Evolutionary conservation across 2,888 invertebrate species (phyloP), one percentile per base, ranked within the genome.

Genomic region (Torymus aiolomorphi): DNA sequence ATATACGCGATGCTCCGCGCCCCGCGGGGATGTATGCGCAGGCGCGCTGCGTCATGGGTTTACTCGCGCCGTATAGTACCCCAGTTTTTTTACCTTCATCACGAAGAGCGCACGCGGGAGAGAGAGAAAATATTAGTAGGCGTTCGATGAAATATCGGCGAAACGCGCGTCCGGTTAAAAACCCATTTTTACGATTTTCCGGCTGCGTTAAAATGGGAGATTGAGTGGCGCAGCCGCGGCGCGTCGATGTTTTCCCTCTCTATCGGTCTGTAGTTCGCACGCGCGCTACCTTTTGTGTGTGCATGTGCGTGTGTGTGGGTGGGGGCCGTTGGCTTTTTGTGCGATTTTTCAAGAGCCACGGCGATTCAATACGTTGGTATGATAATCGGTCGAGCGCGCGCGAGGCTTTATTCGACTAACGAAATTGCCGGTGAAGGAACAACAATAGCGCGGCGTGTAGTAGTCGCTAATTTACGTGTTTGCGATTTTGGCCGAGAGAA

Each of bases 121-220:
- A 66, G 42, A 42, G 31, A 65, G 54, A 56, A 62, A 76, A 70
- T 70, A 77, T 71, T 71, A 71, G 76, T 63, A 70, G 63, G 70
- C 57, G 14, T 10, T 49, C 66, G 78, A 54, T 67, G 67, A 73
- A 78, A 78, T 65, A 65, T 77, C 65, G 54, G 12, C 51, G 51
- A 13, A 18, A 69, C 49, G 42, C 51, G 57, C 52, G 56, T 52
- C 49, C 69, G 62, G 61, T 62, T 67, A 67, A 71, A 71, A 73
- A 73, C 12, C 14, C 16, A 67, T 73, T 78, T 78, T 78, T 73
- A 78, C 67, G 66, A 73, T 78, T 78, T 78, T 70, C 74, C 79
- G 52, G 69, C 20, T 61, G 20, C 62, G 52, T 73, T 78, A 78
- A 78, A 77, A 73, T 52, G 57, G 52, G 62, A 70, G 69, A 75